phyloP scores from a whole-genome alignment of 2,888 invertebrate species.

The Sphinx pinastri region DNA sequence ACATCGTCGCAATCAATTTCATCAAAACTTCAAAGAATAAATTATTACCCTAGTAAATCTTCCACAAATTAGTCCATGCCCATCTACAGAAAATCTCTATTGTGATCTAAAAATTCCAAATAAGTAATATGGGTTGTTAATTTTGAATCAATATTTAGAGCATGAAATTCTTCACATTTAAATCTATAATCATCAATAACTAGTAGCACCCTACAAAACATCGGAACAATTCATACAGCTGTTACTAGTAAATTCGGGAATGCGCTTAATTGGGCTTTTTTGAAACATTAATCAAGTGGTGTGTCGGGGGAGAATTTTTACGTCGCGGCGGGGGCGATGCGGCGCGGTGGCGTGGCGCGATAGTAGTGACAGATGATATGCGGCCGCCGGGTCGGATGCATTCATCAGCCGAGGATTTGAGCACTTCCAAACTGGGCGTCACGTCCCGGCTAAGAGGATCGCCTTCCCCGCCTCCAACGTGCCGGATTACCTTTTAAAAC shows the following conservation, averaged over 20 bases:
- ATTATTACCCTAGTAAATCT: too few relatives aligned
- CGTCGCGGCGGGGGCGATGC: conserved; percentile 46
- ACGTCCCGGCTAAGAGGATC: conserved; percentile 5
- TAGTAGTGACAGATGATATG: conserved; percentile 70
- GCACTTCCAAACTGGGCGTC: conserved; percentile 21
- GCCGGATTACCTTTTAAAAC: conserved; percentile 22
- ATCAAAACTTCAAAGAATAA: too few relatives aligned
- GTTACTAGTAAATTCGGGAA: conserved; percentile 69
- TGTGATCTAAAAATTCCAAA: too few relatives aligned
- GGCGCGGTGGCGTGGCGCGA: conserved; percentile 59
- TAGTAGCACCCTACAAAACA: neutral
- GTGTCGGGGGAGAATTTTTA: conserved; percentile 76
- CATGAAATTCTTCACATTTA: neutral
- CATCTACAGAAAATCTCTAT: too few relatives aligned
- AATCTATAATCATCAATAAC: neutral
- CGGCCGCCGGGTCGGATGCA: conserved; percentile 63
- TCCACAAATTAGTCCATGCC: too few relatives aligned
- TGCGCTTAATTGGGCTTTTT: conserved; percentile 79
- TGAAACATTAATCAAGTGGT: conserved; percentile 80
- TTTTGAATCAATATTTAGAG: too few relatives aligned
- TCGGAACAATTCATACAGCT: conserved; percentile 43
- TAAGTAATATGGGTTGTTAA: too few relatives aligned
- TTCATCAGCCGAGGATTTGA: conserved; percentile 54
- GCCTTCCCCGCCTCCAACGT: conserved; percentile 20
- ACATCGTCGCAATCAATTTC: too few relatives aligned